Evolutionary conservation across 2,888 invertebrate species (phyloP), one percentile per base, ranked within the genome.

Genomic region (Junonia oenone): DNA sequence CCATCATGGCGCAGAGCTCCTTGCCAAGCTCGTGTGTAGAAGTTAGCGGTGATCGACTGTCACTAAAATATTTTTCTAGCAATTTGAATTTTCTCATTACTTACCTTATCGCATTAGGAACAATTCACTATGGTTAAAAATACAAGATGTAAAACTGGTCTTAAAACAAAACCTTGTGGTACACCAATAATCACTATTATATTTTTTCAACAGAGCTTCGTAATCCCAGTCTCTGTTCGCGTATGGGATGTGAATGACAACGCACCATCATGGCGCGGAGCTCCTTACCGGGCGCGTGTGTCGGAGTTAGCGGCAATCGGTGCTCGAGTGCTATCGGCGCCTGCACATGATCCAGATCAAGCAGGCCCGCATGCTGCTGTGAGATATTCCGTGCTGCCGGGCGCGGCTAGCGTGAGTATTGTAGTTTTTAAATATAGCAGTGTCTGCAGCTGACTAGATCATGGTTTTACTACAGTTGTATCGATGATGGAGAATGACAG

Each of bases 211-310:
- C n/a, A n/a, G n/a, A 95, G 94, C 62, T 95, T 95, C 76, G 92
- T 94, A 55, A 95, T 96, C 72, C 96, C 96, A 0, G 94, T 96
- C 31, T 95, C 94, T 65, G 94, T 96, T 49, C 92, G 97, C 66
- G 97, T 97, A 56, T 96, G 96, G 64, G 97, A 98, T 82, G 96
- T 96, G 59, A 97, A 97, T 79, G 97, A 97, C 85, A 97, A 97
- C 83, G 95, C 96, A 6, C 97, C 97, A 0, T 91, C 91, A 71
- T 97, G 97, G 91, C 89, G 93, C 58, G 95, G 95, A 63, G 95
- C 95, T 0, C 96, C 97, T 0, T 97, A 96, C 81, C 92, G 93
- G 46, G 91, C 95, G 64, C 95, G 96, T 66, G 93, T 97, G 55
- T 96, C 96, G 0, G 97, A 97, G 92, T 95, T 96, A 68, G 93